Evolutionary conservation across 1,140 invertebrate genomes (phyloP).

Genomic region (Zaprionus africanus): DNA sequence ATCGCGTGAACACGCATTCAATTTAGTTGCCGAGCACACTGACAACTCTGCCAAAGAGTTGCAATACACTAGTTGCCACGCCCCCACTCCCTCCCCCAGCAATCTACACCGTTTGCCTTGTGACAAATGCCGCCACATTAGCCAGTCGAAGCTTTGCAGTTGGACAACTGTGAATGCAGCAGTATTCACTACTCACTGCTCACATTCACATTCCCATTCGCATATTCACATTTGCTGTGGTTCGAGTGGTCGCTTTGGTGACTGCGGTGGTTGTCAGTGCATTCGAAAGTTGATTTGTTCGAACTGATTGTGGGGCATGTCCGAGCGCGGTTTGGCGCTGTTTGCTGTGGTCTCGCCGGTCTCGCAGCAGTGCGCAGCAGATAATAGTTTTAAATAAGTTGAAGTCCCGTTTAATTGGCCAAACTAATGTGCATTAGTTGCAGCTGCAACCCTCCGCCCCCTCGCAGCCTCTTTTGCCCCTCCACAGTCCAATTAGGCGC

Average conservation of each 20-base stretch:
- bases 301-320: constrained; percentile 70
- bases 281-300: constrained; percentile 74
- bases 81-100: background rate
- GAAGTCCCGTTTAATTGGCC: constrained; percentile 63
- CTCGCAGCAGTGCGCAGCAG: constrained; percentile 21
- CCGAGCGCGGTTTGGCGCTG: constrained; percentile 20
- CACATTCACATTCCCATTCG: constrained; percentile 30
- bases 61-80: background rate
- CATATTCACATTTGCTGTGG: constrained; percentile 50
- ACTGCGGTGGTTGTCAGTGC: constrained; percentile 37
- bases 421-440: constrained; percentile 53
- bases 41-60: background rate
- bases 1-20: constrained; percentile 2
- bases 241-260: constrained; percentile 55
- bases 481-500: constrained; percentile 32
- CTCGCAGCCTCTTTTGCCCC: background rate
- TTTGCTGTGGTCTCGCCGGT: constrained; percentile 55
- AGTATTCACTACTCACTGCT: constrained; percentile 2
- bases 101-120: background rate
- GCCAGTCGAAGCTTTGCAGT: constrained; percentile 11
- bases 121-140: constrained; percentile 52
- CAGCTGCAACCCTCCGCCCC: constrained; percentile 25
- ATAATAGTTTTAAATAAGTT: constrained; percentile 75
- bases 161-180: background rate
- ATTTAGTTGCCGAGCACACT: background rate